phyloP scores from a whole-genome alignment of 2,113 vertebrate genomes.

The Ardeotis arabs region DNA sequence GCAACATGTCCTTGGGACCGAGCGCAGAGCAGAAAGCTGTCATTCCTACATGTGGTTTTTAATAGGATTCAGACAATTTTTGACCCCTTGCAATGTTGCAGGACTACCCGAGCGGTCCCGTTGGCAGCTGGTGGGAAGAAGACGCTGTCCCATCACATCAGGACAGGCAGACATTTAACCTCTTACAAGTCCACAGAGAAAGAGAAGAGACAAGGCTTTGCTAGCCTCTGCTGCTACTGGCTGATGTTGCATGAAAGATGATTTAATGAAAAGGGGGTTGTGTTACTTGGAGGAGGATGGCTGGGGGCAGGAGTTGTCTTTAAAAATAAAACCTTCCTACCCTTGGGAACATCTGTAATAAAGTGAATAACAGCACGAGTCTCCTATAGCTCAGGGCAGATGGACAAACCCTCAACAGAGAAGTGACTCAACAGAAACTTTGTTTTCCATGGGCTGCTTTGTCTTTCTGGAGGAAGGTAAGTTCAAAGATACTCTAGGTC shows the following conservation, averaged over 20 bases:
- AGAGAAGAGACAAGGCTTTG: neutral
- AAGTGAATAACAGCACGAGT: rapidly evolving
- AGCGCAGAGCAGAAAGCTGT: neutral
- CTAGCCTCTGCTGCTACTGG: neutral
- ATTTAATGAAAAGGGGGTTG: neutral
- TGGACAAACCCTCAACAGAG: neutral
- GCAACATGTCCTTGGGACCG: neutral
- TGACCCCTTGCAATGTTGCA: neutral
- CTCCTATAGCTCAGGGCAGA: neutral
- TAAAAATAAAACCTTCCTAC: neutral
- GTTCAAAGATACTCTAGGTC: neutral
- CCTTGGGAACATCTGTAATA: neutral
- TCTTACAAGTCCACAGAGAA: neutral
- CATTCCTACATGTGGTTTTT: neutral
- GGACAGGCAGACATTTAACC: neutral
- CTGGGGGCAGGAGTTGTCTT: neutral
- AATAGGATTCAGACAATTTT: neutral
- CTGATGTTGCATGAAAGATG: neutral
- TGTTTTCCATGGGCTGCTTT: neutral
- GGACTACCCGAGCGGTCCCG: neutral
- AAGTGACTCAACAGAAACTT: neutral
- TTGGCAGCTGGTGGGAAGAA: neutral
- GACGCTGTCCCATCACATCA: neutral
- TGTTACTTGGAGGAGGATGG: neutral
- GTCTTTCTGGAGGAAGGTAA: neutral